phyloP scores from a whole-genome alignment of 2,888 invertebrate genomes.

The Melieria crassipennis region DNA sequence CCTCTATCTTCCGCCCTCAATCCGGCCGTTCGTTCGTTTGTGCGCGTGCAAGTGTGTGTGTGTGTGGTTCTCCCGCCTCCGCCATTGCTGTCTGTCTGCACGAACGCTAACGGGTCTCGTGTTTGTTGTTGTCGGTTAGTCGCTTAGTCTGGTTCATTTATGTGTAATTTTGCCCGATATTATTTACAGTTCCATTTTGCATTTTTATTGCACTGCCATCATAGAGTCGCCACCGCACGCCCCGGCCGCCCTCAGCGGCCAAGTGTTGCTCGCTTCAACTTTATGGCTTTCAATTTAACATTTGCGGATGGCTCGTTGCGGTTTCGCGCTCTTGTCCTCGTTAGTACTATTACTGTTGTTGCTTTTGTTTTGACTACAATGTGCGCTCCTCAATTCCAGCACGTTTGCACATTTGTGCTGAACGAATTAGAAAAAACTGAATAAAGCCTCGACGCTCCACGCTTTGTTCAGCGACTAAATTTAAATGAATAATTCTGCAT shows the following conservation, averaged over 20 bases:
- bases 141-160: not conserved
- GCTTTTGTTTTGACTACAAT: too few species aligned
- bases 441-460: too few species aligned
- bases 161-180: not conserved
- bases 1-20: too few species aligned
- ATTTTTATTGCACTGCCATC: conserved; percentile 15
- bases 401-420: too few species aligned
- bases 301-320: not conserved
- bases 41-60: not conserved
- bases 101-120: too few species aligned
- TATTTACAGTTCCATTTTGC: conserved; percentile 21
- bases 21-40: not conserved
- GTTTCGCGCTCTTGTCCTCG: too few species aligned
- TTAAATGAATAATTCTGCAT: too few species aligned
- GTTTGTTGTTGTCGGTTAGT: not conserved
- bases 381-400: too few species aligned
- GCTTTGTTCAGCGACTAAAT: too few species aligned
- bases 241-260: not conserved
- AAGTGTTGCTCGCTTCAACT: conserved; percentile 7
- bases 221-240: not conserved
- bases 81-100: too few species aligned
- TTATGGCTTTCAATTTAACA: conserved; percentile 15
- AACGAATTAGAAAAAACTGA: too few species aligned
- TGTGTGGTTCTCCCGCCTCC: not conserved
- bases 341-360: too few species aligned